These are phyloP conservation scores for Drosophila pruinosa DNA, from an alignment of 1,140 invertebrate genomes.

Conservation along the genomic window DNA sequence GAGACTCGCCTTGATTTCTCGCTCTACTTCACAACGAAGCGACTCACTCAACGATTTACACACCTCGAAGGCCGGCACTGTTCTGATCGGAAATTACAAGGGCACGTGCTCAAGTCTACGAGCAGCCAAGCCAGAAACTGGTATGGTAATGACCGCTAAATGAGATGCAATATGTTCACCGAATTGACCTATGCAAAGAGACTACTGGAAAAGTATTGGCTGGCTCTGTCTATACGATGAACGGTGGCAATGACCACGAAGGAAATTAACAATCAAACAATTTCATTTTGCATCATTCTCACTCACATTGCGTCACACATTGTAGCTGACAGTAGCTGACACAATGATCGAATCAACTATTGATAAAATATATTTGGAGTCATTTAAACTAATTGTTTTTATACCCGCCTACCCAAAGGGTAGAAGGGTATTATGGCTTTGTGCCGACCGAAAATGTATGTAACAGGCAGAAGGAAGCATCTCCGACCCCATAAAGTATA, in stretches of 20 bases:
- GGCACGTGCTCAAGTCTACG: slow-evolving; percentile 3
- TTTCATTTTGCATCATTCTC: not conserved
- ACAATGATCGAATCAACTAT: too few relatives aligned
- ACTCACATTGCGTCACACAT: not conserved
- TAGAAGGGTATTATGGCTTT: too few relatives aligned
- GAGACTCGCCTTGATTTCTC: not conserved
- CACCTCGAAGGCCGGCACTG: slow-evolving; percentile 35
- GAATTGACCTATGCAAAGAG: slow-evolving; percentile 56
- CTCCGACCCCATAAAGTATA: too few relatives aligned
- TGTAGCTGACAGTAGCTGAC: not conserved
- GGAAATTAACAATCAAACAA: not conserved
- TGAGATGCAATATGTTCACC: slow-evolving; percentile 34
- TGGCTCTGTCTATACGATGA: not conserved
- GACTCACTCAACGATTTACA: slow-evolving; percentile 3
- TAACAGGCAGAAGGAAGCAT: too few relatives aligned
- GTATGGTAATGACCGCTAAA: slow-evolving; percentile 73
- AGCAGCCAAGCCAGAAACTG: not conserved
- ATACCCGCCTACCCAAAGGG: too few relatives aligned
- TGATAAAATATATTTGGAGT: too few relatives aligned
- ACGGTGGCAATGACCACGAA: not conserved
- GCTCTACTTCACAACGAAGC: not conserved
- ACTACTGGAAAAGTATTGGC: not conserved
- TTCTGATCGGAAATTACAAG: slow-evolving; percentile 31
- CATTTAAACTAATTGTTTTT: too few relatives aligned
- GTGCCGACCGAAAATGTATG: too few relatives aligned